Evolutionary conservation across 2,113 vertebrate species (phyloP).

Genomic region (Melanerpes aurifrons): DNA sequence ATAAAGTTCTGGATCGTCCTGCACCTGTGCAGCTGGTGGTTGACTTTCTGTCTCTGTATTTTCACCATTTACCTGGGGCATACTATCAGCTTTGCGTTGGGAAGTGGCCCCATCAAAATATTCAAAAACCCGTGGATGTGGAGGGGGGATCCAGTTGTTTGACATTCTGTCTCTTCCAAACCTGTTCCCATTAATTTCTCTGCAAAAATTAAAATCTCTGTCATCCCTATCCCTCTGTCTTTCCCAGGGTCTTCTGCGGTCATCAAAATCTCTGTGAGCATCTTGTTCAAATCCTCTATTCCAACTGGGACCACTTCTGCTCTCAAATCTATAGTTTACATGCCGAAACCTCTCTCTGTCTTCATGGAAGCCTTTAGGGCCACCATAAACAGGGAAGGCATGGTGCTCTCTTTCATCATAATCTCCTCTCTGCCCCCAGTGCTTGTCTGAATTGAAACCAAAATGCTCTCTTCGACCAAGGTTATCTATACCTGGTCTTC

Average conservation of each 20-base stretch:
- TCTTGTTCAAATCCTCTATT: slow-evolving; percentile 90
- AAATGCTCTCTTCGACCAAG: slow-evolving; percentile 86
- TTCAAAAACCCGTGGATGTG: slow-evolving; percentile 82
- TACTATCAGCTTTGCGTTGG: slow-evolving; percentile 80
- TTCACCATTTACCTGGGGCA: slow-evolving; percentile 87
- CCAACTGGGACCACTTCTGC: slow-evolving; percentile 87
- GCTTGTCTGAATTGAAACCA: slow-evolving; percentile 90
- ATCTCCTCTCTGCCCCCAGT: slow-evolving; percentile 94
- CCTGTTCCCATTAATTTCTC: slow-evolving; percentile 92
- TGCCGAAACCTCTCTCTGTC: slow-evolving; percentile 83
- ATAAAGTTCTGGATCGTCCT: slow-evolving; percentile 82
- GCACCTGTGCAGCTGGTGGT: slow-evolving; percentile 75
- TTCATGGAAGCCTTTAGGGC: slow-evolving; percentile 90
- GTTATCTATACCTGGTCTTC: slow-evolving; percentile 77
- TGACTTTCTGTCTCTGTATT: slow-evolving; percentile 84
- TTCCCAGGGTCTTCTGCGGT: slow-evolving; percentile 95
- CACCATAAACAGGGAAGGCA: slow-evolving; percentile 78
- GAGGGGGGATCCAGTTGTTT: slow-evolving; percentile 85
- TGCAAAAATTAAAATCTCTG: slow-evolving; percentile 95
- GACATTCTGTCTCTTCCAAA: slow-evolving; percentile 88
- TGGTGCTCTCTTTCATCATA: slow-evolving; percentile 93
- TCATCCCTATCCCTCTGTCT: slow-evolving; percentile 94
- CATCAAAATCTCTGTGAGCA: slow-evolving; percentile 94
- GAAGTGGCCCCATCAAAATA: slow-evolving; percentile 82
- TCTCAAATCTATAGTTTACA: slow-evolving; percentile 91